Evolutionary conservation across 2,888 invertebrate genomes (phyloP).

Genomic region (Smittia aterrima): DNA sequence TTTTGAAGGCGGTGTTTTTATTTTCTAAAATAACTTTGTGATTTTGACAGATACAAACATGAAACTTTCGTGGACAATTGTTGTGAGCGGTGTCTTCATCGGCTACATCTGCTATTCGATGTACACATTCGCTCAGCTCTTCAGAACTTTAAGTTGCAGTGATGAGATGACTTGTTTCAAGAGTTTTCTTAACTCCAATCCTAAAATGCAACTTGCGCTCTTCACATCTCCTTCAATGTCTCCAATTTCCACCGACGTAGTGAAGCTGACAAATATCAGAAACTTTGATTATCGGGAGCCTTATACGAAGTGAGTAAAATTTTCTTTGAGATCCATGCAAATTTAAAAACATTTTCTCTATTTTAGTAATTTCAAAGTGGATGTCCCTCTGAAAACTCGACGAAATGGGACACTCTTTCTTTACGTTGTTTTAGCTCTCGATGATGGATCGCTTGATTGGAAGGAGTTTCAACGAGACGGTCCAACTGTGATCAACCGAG

Average conservation of each 20-base stretch:
- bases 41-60: not conserved
- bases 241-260: conserved; percentile 60
- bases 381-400: conserved; percentile 70
- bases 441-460: conserved; percentile 59
- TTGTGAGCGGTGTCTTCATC: conserved; percentile 64
- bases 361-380: conserved; percentile 64
- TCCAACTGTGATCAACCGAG: conserved; percentile 62
- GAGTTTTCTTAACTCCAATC: conserved; percentile 67
- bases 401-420: conserved; percentile 82
- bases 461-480: conserved; percentile 61
- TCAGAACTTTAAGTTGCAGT: conserved; percentile 67
- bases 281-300: conserved; percentile 66
- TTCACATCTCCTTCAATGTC: conserved; percentile 64
- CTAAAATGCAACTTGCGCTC: conserved; percentile 67
- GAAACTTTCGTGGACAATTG: conserved; percentile 60
- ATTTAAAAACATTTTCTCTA: conserved; percentile 22
- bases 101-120: conserved; percentile 71
- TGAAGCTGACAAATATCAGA: conserved; percentile 60
- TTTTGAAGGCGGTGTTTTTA: not conserved
- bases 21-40: not conserved
- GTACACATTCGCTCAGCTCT: conserved; percentile 72
- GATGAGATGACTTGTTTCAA: conserved; percentile 59
- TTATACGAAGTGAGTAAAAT: conserved; percentile 55
- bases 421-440: conserved; percentile 68
- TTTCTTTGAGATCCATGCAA: not conserved